Evolutionary conservation across 2,113 vertebrate genomes (phyloP).

Genomic region (Macrotis lagotis): DNA sequence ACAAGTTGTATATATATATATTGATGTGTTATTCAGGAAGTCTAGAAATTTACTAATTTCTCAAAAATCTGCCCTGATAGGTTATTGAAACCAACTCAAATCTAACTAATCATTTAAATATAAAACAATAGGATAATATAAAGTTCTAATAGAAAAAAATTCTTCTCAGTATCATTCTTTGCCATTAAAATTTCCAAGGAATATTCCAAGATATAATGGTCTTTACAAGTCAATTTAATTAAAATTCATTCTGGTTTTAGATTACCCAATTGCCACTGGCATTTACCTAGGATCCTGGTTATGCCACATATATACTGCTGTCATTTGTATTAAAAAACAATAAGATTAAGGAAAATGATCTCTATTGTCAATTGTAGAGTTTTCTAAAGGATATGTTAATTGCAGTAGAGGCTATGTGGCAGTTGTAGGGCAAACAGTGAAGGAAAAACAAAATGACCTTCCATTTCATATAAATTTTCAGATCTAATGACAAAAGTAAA

Average conservation of each 20-base stretch:
- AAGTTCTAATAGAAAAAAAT: neutral
- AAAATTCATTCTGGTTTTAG: too few species aligned
- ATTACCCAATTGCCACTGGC: neutral
- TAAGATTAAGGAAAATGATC: too few species aligned
- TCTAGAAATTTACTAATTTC: conserved; percentile 11
- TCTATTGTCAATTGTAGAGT: too few species aligned
- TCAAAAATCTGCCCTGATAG: neutral
- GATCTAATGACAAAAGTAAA: neutral
- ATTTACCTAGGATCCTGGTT: neutral
- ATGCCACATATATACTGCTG: neutral
- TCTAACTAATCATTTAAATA: conserved; percentile 15
- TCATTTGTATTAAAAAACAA: too few species aligned
- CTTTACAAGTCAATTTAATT: conserved; percentile 8
- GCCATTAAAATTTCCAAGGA: conserved; percentile 16
- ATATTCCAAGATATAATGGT: neutral
- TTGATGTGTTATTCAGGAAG: neutral
- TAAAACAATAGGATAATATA: neutral
- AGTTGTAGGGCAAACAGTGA: neutral
- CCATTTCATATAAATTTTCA: too few species aligned
- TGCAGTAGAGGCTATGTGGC: too few species aligned
- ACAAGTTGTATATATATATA: neutral
- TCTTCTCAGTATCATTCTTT: neutral
- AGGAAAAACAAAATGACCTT: neutral
- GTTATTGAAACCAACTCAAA: conserved; percentile 9
- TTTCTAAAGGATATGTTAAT: too few species aligned